phyloP scores from a whole-genome alignment of 1,140 invertebrate genomes.

The Drosophila arawakana region DNA sequence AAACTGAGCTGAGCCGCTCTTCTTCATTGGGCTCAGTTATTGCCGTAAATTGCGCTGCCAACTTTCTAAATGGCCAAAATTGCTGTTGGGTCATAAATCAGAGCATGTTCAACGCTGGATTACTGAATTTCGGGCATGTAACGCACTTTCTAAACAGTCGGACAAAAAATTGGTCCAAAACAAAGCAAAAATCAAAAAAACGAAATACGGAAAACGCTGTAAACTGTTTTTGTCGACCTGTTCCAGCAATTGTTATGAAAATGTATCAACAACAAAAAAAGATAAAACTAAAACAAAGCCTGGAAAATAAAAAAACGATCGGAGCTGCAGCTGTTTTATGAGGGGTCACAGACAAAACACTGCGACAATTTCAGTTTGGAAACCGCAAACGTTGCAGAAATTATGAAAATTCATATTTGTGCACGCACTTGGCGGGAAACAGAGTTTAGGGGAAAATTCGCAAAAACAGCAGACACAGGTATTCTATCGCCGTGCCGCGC shows the following conservation, averaged over 20 bases:
- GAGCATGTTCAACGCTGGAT: conserved; percentile 28
- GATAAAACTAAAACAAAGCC: conserved; percentile 2
- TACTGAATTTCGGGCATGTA: conserved; percentile 54
- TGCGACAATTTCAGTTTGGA: conserved; percentile 40
- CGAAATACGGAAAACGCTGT: conserved; percentile 31
- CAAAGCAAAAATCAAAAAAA: conserved; percentile 23
- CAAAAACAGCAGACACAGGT: conserved; percentile 11
- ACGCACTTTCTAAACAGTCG: conserved; percentile 77
- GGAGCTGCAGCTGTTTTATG: conserved; percentile 65
- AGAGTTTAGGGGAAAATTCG: conserved; percentile 9
- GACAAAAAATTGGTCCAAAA: conserved; percentile 19
- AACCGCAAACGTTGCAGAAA: conserved; percentile 80
- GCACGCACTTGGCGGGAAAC: conserved; percentile 70
- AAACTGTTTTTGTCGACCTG: conserved; percentile 33
- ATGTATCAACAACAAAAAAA: conserved; percentile 34
- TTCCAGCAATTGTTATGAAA: conserved; percentile 47
- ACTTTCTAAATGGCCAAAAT: conserved; percentile 53
- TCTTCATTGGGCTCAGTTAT: conserved; percentile 16
- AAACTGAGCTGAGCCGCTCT: conserved; percentile 5
- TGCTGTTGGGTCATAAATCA: conserved; percentile 62
- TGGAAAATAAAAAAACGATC: conserved; percentile 26
- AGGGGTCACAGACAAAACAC: conserved; percentile 37
- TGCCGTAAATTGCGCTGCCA: conserved; percentile 32
- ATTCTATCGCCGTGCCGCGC: conserved; percentile 30
- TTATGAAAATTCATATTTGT: conserved; percentile 81